These are phyloP conservation scores for Astropecten irregularis DNA, from an alignment of 53 echinoderm and acorn worm species.

Conservation along the genomic window DNA sequence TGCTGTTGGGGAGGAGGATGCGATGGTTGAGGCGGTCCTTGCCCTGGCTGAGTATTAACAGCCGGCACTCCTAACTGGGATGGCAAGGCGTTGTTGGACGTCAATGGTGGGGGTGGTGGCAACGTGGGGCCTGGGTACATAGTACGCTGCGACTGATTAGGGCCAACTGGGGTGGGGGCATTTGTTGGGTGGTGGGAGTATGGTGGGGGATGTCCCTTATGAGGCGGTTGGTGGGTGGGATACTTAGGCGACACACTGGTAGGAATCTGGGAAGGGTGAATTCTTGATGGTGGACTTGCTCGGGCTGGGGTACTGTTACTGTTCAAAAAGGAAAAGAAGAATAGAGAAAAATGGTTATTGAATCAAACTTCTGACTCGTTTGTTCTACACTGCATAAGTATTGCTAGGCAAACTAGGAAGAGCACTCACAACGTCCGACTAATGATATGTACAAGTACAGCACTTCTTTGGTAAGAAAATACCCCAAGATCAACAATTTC, in stretches of 20 bases:
- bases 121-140: conserved; percentile 94
- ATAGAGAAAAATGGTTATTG: background rate
- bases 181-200: conserved; percentile 20
- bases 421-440: no score
- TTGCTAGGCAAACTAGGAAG: no score
- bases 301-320: conserved; percentile 26
- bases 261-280: conserved; percentile 46
- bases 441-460: no score
- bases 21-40: background rate
- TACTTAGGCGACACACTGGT: conserved; percentile 53
- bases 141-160: conserved; percentile 66
- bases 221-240: conserved; percentile 42
- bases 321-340: background rate
- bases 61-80: conserved; percentile 61
- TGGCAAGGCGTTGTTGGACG: conserved; percentile 67
- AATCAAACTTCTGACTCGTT: no score
- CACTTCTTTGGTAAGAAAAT: no score
- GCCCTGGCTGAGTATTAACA: conserved; percentile 22
- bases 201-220: conserved; percentile 47
- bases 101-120: conserved; percentile 96
- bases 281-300: conserved; percentile 28
- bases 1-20: background rate
- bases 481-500: no score
- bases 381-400: no score
- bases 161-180: conserved; percentile 36